Evolutionary conservation across 2,113 vertebrate species (phyloP), one percentile per base, ranked within the genome.

Genomic region (Lota lota): DNA sequence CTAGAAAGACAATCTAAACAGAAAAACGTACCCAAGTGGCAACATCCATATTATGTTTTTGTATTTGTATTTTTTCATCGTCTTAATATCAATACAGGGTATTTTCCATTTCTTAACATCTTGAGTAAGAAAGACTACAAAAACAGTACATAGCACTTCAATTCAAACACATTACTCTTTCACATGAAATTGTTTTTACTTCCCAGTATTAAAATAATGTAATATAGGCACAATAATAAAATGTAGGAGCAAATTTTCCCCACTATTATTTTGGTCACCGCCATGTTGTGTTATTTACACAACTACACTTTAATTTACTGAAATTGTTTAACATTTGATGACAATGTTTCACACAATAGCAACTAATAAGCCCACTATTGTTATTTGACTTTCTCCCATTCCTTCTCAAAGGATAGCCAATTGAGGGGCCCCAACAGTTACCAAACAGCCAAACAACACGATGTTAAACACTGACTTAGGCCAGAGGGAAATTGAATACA

Each of bases 81-180:
- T 64, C 20, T 58, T 47, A 56, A 7, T n/a, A 59, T 50, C 69
- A 65, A 40, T 50, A 61, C 61, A 64, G 63, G 63, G 63, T 59
- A 70, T 82, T 85, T 72, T 86, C 54, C 78, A 81, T 81, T 88
- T 88, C 80, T 90, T 87, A 91, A 90, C 89, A 89, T 61, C 19
- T 68, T 77, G 71, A 81, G 72, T 81, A 70, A 84, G 82, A 79
- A 81, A 81, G 82, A 84, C 77, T 88, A 88, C 85, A 89, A 91
- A 88, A 92, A 91, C 89, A 79, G 83, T 90, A 92, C 89, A 90
- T 85, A 89, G 90, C 91, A 92, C 92, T 91, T 90, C 18, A 79
- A 79, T 84, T 81, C 85, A 92, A 91, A 92, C 83, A 91, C 91
- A 73, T 82, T 81, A 89, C 86, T 84, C 70, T 75, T 85, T 83